Evolutionary conservation across 1,140 invertebrate genomes (phyloP).

Genomic region (Venustaconcha ellipsiformis): DNA sequence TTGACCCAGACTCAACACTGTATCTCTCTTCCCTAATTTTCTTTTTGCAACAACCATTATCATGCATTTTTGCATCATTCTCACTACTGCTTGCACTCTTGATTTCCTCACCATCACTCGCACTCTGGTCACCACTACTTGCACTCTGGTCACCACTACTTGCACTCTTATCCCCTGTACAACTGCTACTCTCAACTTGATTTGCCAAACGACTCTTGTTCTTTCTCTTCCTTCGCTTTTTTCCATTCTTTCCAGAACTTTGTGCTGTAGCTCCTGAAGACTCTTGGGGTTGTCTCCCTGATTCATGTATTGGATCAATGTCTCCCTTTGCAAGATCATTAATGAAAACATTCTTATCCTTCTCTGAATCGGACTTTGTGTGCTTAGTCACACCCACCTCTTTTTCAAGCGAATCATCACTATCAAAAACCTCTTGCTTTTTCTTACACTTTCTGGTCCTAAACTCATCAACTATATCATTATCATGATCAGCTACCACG

Average conservation of each 20-base stretch:
- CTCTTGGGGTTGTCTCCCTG: no score
- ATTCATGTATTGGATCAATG: no score
- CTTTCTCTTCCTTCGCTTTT: background rate
- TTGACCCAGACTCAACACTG: background rate
- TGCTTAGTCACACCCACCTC: conserved; percentile 12
- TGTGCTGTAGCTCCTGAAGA: no score
- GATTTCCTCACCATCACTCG: background rate
- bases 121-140: conserved; percentile 12
- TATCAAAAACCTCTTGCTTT: conserved; percentile 4
- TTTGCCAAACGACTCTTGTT: conserved; percentile 15
- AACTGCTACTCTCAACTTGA: conserved; percentile 6
- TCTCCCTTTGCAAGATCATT: no score
- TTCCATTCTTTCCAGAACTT: background rate
- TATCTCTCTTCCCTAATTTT: conserved; percentile 7
- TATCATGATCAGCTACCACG: conserved; percentile 39
- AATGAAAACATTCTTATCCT: no score
- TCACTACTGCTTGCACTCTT: background rate
- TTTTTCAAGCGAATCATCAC: conserved; percentile 3
- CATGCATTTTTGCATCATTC: conserved; percentile 6
- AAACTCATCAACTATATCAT: conserved; percentile 31
- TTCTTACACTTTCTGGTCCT: conserved; percentile 9
- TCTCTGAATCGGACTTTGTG: no score
- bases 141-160: conserved; percentile 13
- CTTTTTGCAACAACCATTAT: conserved; percentile 17
- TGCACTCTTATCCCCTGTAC: background rate